A percentile compares a stretch with the other conserved stretches of the same genome.
Evolutionary conservation across 2,888 invertebrate species (phyloP).

Genomic region (Lycaena phlaeas): DNA sequence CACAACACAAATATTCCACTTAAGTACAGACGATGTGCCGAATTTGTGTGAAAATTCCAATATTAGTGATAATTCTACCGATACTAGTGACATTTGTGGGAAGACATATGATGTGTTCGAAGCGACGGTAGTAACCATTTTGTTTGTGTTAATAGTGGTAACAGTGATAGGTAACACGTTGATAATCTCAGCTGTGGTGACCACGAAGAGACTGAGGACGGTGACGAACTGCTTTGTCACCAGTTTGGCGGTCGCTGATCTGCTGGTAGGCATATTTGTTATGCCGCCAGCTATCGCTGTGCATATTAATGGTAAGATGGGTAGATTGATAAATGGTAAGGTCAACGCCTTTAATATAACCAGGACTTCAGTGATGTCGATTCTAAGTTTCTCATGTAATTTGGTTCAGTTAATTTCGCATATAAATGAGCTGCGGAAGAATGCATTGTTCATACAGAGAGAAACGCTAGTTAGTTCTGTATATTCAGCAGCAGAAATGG

Average conservation of each 20-base stretch:
- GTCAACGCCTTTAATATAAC: too few relatives aligned
- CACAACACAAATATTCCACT: conserved; percentile 41
- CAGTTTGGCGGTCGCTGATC: conserved; percentile 93
- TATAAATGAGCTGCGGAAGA: too few relatives aligned
- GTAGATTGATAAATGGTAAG: too few relatives aligned
- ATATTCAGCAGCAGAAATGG: too few relatives aligned
- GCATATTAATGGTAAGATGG: conserved; percentile 82
- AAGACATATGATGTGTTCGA: conserved; percentile 53
- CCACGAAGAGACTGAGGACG: conserved; percentile 88
- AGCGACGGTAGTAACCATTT: conserved; percentile 75
- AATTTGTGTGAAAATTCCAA: conserved; percentile 15
- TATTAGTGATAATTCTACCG: conserved; percentile 23
- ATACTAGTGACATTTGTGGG: conserved; percentile 26
- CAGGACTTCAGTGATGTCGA: too few relatives aligned
- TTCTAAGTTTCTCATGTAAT: too few relatives aligned
- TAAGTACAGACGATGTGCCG: conserved; percentile 24
- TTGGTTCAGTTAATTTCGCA: too few relatives aligned
- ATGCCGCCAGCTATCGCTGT: conserved; percentile 96
- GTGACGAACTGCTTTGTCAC: conserved; percentile 97
- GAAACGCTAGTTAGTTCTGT: too few relatives aligned
- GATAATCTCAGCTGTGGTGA: conserved; percentile 91
- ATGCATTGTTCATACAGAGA: too few relatives aligned
- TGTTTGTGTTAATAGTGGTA: conserved; percentile 79
- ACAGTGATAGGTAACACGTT: conserved; percentile 90
- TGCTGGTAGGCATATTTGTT: conserved; percentile 93